phyloP scores from a whole-genome alignment of 2,888 invertebrate genomes.

The Temnothorax unifasciatus region DNA sequence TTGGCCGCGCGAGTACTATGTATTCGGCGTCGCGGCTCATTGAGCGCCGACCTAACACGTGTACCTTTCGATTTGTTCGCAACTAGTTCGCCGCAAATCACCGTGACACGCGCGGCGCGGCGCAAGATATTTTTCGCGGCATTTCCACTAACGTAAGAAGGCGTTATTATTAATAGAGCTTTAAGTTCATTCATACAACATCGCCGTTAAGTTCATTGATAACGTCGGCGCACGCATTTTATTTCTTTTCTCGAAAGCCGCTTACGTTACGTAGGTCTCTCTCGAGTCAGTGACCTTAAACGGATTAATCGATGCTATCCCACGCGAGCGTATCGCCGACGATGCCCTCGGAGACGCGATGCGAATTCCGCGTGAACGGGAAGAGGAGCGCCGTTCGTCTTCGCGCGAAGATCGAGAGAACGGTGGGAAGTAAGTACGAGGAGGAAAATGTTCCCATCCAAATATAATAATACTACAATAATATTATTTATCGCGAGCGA shows the following conservation, averaged over 20 bases:
- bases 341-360: constrained; percentile 9
- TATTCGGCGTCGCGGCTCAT: constrained; percentile 27
- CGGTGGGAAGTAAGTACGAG: background rate
- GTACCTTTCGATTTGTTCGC: background rate
- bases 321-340: constrained; percentile 15
- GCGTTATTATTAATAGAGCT: constrained; percentile 10
- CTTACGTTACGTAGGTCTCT: constrained; percentile 1
- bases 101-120: background rate
- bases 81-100: background rate
- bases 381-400: background rate
- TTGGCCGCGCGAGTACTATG: background rate
- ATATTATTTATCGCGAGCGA: background rate
- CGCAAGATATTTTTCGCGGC: background rate
- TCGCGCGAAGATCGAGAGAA: background rate
- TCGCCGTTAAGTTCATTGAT: constrained; percentile 35
- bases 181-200: constrained; percentile 10
- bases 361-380: constrained; percentile 5
- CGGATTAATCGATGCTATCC: constrained; percentile 39
- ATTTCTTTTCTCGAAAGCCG: constrained; percentile 6
- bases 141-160: background rate
- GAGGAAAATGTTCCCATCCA: background rate
- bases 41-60: constrained; percentile 35
- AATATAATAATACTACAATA: constrained; percentile 16
- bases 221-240: background rate
- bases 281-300: constrained; percentile 48